Percentiles rank a stretch among this genome's conserved stretches.
Conservation (phyloP, 2,888 invertebrate species). For the Trichacis sp. region DNA sequence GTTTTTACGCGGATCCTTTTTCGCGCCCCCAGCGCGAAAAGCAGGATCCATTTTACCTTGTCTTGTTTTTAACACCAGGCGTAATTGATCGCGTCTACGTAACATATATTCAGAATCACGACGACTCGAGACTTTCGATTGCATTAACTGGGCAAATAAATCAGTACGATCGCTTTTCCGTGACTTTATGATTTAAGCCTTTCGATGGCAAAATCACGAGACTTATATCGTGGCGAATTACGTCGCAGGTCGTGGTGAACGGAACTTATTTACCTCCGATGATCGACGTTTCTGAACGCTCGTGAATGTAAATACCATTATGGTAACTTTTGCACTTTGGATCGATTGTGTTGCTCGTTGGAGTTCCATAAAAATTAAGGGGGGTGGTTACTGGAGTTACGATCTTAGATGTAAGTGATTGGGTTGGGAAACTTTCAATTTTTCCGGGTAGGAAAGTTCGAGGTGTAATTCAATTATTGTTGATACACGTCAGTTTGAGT, state of each 20-base stretch:
- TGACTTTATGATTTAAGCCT: constrained; percentile 34
- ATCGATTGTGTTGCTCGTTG: background rate
- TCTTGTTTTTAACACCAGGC: constrained; percentile 32
- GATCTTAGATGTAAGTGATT: too few species aligned
- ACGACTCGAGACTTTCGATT: constrained; percentile 34
- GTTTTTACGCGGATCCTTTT: constrained; percentile 31
- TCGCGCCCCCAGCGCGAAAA: constrained; percentile 26
- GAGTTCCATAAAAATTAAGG: too few species aligned
- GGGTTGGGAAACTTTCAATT: too few species aligned
- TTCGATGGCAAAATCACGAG: constrained; percentile 25
- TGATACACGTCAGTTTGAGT: too few species aligned
- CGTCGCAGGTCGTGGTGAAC: constrained; percentile 24
- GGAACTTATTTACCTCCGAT: constrained; percentile 22
- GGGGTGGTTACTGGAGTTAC: too few species aligned
- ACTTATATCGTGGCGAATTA: constrained; percentile 31
- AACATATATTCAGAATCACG: constrained; percentile 30
- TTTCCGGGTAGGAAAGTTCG: too few species aligned
- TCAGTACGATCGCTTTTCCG: constrained; percentile 34
- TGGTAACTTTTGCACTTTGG: too few species aligned
- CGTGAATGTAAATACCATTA: too few species aligned
- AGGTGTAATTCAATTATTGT: too few species aligned
- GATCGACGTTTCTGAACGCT: too few species aligned
- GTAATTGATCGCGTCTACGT: constrained; percentile 34
- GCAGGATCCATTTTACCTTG: constrained; percentile 29
- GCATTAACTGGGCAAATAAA: constrained; percentile 33